Evolutionary conservation across 2,888 invertebrate species (phyloP).

Genomic region (Serrognathus titanus): DNA sequence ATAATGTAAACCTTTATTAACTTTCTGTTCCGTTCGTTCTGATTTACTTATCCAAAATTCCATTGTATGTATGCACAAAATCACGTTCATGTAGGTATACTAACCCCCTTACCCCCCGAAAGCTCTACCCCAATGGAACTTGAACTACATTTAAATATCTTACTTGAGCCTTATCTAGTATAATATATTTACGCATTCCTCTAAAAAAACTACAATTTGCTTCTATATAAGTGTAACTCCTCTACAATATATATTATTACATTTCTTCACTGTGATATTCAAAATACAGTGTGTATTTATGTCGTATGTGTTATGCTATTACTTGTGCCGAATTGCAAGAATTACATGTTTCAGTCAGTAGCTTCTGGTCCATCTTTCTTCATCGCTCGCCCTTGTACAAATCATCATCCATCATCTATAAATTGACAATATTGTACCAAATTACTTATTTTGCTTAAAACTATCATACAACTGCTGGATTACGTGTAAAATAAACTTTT

Average conservation of each 20-base stretch:
- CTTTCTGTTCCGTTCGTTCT: not conserved
- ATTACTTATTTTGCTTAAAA: conserved; percentile 12
- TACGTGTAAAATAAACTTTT: no score
- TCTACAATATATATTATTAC: conserved; percentile 20
- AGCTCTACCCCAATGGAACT: not conserved
- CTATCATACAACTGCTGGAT: no score
- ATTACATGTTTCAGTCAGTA: conserved; percentile 30
- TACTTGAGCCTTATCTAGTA: conserved; percentile 3
- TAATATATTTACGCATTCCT: conserved; percentile 9
- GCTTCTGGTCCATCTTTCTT: conserved; percentile 10
- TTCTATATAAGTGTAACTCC: conserved; percentile 10
- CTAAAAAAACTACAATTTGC: conserved; percentile 1
- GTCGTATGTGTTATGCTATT: conserved; percentile 43
- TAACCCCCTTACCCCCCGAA: not conserved
- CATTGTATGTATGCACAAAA: not conserved
- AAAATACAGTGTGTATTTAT: conserved; percentile 45
- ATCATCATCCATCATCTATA: conserved; percentile 9
- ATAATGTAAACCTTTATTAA: conserved; percentile 5
- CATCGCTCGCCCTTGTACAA: not conserved
- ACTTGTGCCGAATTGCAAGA: conserved; percentile 38
- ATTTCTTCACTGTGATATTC: conserved; percentile 50
- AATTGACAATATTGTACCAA: conserved; percentile 6
- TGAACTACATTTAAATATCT: not conserved
- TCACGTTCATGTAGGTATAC: not conserved
- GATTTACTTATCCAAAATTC: not conserved